A percentile compares a stretch with the other conserved stretches of the same genome.
Evolutionary conservation across 2,113 vertebrate genomes (phyloP).

Genomic region (Rutilus rutilus): DNA sequence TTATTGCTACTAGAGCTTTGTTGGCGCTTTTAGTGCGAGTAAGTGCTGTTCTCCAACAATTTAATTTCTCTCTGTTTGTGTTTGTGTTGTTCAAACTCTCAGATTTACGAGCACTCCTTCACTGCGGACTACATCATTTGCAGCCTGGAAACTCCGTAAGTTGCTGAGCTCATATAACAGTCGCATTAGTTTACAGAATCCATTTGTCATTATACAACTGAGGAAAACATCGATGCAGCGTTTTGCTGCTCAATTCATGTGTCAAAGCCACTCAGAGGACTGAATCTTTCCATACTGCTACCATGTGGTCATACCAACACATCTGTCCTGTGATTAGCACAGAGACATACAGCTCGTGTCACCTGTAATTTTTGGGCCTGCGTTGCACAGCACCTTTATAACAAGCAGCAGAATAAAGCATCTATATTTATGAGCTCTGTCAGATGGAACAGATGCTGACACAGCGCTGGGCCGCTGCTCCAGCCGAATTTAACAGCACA

Average conservation of each 20-base stretch:
- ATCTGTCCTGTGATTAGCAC: slow-evolving; percentile 58
- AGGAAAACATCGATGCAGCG: slow-evolving; percentile 14
- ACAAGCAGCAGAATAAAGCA: slow-evolving; percentile 52
- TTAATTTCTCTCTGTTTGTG: slow-evolving; percentile 35
- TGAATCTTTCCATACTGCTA: slow-evolving; percentile 67
- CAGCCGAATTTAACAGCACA: background rate
- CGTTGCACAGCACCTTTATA: slow-evolving; percentile 58
- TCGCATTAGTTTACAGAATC: slow-evolving; percentile 17
- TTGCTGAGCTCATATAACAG: slow-evolving; percentile 7
- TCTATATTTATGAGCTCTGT: slow-evolving; percentile 60
- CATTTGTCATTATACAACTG: slow-evolving; percentile 6
- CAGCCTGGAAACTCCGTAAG: slow-evolving; percentile 80
- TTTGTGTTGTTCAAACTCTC: slow-evolving; percentile 60
- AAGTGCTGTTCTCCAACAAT: background rate
- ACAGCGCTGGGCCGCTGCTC: background rate
- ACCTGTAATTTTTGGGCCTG: slow-evolving; percentile 62
- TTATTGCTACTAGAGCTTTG: background rate
- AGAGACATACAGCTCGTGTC: slow-evolving; percentile 61
- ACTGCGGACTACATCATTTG: slow-evolving; percentile 93
- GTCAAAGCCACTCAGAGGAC: slow-evolving; percentile 4
- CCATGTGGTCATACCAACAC: slow-evolving; percentile 67
- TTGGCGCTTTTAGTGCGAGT: background rate
- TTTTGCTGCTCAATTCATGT: background rate
- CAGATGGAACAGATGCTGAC: slow-evolving; percentile 49
- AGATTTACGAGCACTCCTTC: slow-evolving; percentile 93